Evolutionary conservation across 2,113 vertebrate species (phyloP).

Genomic region (Urocynchramus pylzowi): DNA sequence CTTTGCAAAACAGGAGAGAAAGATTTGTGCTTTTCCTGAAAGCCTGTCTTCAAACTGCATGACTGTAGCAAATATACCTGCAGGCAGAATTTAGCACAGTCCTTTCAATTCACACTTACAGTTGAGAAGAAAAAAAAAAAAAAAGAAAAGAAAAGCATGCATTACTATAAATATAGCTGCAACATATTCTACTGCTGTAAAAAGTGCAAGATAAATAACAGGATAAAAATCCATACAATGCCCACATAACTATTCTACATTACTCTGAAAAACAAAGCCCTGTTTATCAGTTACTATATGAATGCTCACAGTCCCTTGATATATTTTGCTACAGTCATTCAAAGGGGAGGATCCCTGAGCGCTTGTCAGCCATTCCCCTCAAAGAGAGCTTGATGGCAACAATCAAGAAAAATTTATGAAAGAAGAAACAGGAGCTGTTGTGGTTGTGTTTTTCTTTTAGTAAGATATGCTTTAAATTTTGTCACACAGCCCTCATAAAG

Average conservation of each 20-base stretch:
- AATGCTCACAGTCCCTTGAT: neutral
- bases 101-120: neutral
- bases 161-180: neutral
- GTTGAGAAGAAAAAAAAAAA: neutral
- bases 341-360: neutral
- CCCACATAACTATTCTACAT: neutral
- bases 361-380: neutral
- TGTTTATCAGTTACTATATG: neutral
- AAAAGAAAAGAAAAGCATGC: neutral
- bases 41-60: neutral
- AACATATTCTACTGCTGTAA: neutral
- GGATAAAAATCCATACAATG: neutral
- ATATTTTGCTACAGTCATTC: neutral
- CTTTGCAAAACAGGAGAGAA: neutral
- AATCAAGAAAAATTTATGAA: neutral
- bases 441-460: neutral
- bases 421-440: neutral
- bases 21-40: neutral
- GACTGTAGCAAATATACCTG: neutral
- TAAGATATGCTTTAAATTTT: neutral
- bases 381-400: neutral
- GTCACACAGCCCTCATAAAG: neutral
- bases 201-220: neutral
- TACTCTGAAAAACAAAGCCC: neutral
- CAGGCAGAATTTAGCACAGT: neutral